Base-by-base conservation (phyloP, 2,797 vertebrate genomes). In the Thripadectes ignobilis region DNA sequence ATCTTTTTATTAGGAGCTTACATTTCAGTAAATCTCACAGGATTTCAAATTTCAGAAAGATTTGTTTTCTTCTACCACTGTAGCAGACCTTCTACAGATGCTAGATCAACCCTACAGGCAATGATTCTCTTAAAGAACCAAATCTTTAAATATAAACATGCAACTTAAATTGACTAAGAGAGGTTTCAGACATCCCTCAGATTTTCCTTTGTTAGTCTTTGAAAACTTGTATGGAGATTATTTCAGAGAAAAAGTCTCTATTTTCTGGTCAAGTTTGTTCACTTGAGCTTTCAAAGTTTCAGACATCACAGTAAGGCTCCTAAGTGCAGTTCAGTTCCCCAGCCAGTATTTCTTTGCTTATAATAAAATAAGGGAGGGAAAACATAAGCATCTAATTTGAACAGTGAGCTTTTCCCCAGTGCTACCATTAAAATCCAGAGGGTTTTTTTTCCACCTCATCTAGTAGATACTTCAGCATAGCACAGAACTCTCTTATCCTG, bases 361-460 rank as follows among this genome's bases (percentile, higher is more conserved):
- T 26, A 46, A 18, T 43, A 73, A 57, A 67, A 52, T 32, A 69
- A 67, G 8, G 8, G 12, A 88, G 63, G 74, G n/a, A 61, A 83
- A 83, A 68, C 18, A 20, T 62, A 72, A 71, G 69, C 10, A 62
- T 78, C 24, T 75, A 26, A 51, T 32, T 74, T 71, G 24, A 38
- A 65, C 59, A 48, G 59, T 38, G 34, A 81, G 54, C 58, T 85
- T 67, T 69, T 71, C 23, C 41, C 20, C 13, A 55, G 17, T 38
- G 41, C 59, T 55, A 26, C 58, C 6, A 4, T 79, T 91, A 73
- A 72, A 73, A 91, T 32, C 51, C 49, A 4, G 14, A n/a, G 30
- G 1, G 6, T 18, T 8, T 24, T 2, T n/a, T 23, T 30, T 0
- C 7, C 20, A 75, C n/a, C 43, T 74, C 36, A 30, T 48, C 49